Base-by-base conservation (phyloP, 2,113 vertebrate genomes). In the Callopanchax toddi region DNA sequence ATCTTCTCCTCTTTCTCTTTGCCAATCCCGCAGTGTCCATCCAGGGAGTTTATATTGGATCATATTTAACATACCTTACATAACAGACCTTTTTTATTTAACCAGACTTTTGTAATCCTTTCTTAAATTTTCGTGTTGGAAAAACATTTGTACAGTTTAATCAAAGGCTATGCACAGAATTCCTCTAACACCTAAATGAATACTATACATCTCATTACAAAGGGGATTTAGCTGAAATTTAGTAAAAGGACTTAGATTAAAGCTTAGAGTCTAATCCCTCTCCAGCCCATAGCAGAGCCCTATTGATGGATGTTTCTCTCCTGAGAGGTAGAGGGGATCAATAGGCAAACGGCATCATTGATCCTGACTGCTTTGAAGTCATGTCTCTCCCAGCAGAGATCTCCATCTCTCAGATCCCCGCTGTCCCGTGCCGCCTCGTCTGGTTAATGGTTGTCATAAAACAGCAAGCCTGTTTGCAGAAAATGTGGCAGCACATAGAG, bases 281-380 rank as follows among this genome's bases (percentile, higher is more conserved):
- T 79, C 57, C 60, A 74, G 83, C 55, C 78, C 62, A 58, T 63
- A 60, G 76, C 73, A 78, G 71, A 87, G 85, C 64, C 67, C 46
- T 84, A 87, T 86, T 76, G 86, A 88, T 86, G 74, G 63, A 79
- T 78, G 13, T 5, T 53, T 54, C 60, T 82, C 84, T 80, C 76
- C 5, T 13, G 60, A 0, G 78, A 84, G 63, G 61, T 43, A 55
- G 58, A 67, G 67, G 32, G 39, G 68, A 88, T 91, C 88, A 70
- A 89, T 89, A 76, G 81, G 87, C 82, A 88, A 89, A 87, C 72
- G 48, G 76, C 76, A 77, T 85, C 85, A 91, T 91, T 89, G 88
- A 91, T 91, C 83, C 72, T 37, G 70, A 52, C 77, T 82, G 79
- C 85, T 89, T 89, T 87, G 83, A 90, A 89, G 88, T 83, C 84